Evolutionary conservation across 2,797 vertebrate genomes (phyloP), one percentile per base, ranked within the genome.

Genomic region (Siniperca undulata): DNA sequence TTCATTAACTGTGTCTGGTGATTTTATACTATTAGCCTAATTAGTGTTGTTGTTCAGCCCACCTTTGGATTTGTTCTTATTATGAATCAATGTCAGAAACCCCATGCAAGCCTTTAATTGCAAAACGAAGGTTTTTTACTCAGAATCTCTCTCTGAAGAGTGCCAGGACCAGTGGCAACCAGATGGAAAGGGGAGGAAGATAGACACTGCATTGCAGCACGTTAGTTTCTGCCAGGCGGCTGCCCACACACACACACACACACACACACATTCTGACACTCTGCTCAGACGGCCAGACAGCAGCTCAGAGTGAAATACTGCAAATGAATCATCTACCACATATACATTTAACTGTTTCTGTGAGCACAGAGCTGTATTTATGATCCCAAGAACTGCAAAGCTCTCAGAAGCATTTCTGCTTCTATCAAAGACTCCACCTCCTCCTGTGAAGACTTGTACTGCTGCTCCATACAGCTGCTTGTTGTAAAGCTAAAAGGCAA

Each of bases 191-290:
- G 69, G 68, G 84, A 89, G 77, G 77, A 90, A 85, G 71, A 87
- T 83, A 88, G 91, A 92, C 82, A 91, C 93, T 86, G 94, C 93
- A 94, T 88, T 95, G 93, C 94, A 95, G 92, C 88, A 94, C 30
- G 67, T 86, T 73, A 67, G 78, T 78, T 85, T 86, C 85, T 89
- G 86, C 89, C 89, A 92, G 85, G 53, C 56, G 60, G 75, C 89
- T 87, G 78, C 88, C 83, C 87, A 87, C 90, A 87, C 86, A 82
- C 83, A 68, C 70, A 62, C 60, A 52, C 59, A 78, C 56, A 61
- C 60, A 75, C 68, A 9, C 78, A 52, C 60, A 65, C 27, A 70
- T 48, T 73, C 53, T 73, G 66, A 83, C 71, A 72, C 36, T 36
- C 80, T 72, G 70, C 38, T 84, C 75, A 84, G 73, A 78, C 17